phyloP scores from a whole-genome alignment of 1,140 invertebrate species.

The Pseudomyrmex dendroicus region DNA sequence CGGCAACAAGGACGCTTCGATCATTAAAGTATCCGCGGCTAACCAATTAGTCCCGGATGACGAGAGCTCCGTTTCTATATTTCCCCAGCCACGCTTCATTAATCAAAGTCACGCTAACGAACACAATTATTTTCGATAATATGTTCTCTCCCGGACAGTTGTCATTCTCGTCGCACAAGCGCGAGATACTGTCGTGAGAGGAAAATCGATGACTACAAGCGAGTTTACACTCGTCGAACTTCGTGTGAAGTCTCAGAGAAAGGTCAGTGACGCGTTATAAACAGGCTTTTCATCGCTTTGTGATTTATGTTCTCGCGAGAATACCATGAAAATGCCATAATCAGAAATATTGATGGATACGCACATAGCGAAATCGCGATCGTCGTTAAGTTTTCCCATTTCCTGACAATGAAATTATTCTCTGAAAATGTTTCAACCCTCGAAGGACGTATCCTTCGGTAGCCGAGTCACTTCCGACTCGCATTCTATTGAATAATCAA shows the following conservation, averaged over 20 bases:
- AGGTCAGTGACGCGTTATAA: conserved; percentile 22
- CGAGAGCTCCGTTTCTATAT: conserved; percentile 37
- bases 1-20: conserved; percentile 76
- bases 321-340: neutral
- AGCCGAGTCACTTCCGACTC: no score
- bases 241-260: conserved; percentile 6
- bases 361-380: neutral
- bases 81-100: conserved; percentile 42
- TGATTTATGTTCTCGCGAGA: conserved; percentile 1
- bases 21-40: conserved; percentile 75
- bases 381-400: neutral
- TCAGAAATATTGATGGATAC: conserved; percentile 5
- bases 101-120: conserved; percentile 59
- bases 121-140: conserved; percentile 52
- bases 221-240: conserved; percentile 25
- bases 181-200: neutral
- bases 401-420: neutral
- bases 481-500: no score
- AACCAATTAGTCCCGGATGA: conserved; percentile 67
- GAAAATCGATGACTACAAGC: conserved; percentile 19
- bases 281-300: conserved; percentile 1
- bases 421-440: no score
- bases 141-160: conserved; percentile 12
- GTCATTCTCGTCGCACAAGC: conserved; percentile 5
- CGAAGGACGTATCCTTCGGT: no score